phyloP scores from a whole-genome alignment of 2,888 invertebrate genomes.

The Cyaniris semiargus region DNA sequence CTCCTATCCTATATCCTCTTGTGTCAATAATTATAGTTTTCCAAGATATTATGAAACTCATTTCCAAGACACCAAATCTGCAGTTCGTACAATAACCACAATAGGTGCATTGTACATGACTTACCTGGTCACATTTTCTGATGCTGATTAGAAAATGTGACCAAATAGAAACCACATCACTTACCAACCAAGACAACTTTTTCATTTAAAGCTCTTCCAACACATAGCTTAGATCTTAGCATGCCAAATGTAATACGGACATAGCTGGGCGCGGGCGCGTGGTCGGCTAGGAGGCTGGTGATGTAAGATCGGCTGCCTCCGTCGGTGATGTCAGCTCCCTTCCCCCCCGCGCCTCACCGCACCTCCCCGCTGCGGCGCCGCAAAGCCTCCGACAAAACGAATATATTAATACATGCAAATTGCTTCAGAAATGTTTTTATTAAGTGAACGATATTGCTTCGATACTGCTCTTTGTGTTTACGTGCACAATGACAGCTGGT shows the following conservation, averaged over 20 bases:
- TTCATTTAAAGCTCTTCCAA: not conserved
- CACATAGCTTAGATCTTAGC: not conserved
- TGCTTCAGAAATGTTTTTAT: constrained; percentile 32
- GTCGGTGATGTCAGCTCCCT: constrained; percentile 76
- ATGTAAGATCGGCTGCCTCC: constrained; percentile 73
- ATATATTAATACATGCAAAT: constrained; percentile 35
- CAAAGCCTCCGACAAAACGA: constrained; percentile 68
- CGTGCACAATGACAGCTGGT: constrained; percentile 1
- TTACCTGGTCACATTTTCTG: no score
- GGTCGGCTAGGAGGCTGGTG: constrained; percentile 62
- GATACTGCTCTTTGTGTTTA: not conserved
- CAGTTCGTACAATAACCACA: not conserved
- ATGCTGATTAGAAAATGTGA: not conserved
- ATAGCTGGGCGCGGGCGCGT: constrained; percentile 41
- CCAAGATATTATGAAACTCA: not conserved
- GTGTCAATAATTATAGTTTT: not conserved
- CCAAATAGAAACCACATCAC: not conserved
- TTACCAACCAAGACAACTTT: not conserved
- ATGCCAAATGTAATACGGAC: not conserved
- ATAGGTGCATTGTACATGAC: not conserved
- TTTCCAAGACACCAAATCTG: not conserved
- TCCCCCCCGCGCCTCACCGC: constrained; percentile 44
- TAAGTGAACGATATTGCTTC: not conserved
- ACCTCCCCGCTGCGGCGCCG: constrained; percentile 42
- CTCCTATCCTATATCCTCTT: no score